These are phyloP conservation scores for Leptarthrus brevirostris DNA, from an alignment of 2,888 invertebrate species.

Conservation along the genomic window DNA sequence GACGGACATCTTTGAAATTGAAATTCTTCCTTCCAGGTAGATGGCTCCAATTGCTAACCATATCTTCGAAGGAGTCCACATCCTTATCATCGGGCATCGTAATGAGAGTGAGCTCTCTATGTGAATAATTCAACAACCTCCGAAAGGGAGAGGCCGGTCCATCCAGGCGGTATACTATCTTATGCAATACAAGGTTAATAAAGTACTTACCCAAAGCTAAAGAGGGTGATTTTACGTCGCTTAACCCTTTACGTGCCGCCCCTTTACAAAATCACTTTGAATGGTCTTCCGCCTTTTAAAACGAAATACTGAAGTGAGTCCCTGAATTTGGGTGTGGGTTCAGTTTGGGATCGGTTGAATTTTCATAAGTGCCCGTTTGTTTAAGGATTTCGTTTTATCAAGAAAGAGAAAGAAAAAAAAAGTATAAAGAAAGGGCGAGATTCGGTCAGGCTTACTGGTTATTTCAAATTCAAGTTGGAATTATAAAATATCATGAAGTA, in stretches of 20 bases:
- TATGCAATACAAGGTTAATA: slow-evolving; percentile 51
- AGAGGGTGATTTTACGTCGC: slow-evolving; percentile 50
- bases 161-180: slow-evolving; percentile 26
- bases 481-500: slow-evolving; percentile 53
- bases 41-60: slow-evolving; percentile 45
- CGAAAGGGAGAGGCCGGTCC: slow-evolving; percentile 17
- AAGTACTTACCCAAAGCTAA: slow-evolving; percentile 53
- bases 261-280: slow-evolving; percentile 52
- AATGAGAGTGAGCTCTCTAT: slow-evolving; percentile 50
- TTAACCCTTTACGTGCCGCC: slow-evolving; percentile 49
- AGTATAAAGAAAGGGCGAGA: slow-evolving; percentile 1
- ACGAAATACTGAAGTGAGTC: slow-evolving; percentile 39
- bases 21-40: slow-evolving; percentile 54
- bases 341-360: slow-evolving; percentile 49
- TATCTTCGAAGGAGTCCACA: slow-evolving; percentile 40
- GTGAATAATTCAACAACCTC: slow-evolving; percentile 52
- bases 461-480: slow-evolving; percentile 18
- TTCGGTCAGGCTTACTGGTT: background rate
- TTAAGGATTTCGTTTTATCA: slow-evolving; percentile 48
- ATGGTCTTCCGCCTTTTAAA: slow-evolving; percentile 54
- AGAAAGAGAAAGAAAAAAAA: slow-evolving; percentile 13
- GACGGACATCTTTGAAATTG: slow-evolving; percentile 54
- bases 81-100: slow-evolving; percentile 44
- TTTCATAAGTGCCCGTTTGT: slow-evolving; percentile 52
- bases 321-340: slow-evolving; percentile 1